Evolutionary conservation across 2,797 vertebrate genomes (phyloP), one percentile per base, ranked within the genome.

Genomic region (Cuniculus paca): DNA sequence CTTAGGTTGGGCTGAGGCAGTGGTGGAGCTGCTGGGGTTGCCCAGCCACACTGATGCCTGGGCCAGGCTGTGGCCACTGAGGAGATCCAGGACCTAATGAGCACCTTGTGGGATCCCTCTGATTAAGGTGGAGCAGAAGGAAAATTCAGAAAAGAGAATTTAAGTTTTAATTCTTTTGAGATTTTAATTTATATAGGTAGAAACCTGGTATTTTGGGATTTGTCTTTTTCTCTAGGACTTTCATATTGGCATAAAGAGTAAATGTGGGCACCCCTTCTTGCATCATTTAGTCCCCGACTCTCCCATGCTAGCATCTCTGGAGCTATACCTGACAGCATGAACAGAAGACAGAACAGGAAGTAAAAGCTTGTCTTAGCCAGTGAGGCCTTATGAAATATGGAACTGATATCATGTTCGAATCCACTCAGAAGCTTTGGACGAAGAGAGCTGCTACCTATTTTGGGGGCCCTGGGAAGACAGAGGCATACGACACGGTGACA

Each of bases 161-260:
- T 42, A 72, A 79, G 74, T 75, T 87, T 81, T 74, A 87, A 81
- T 91, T 87, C 6, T 45, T 81, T 80, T 45, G 82, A 48, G 36
- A 91, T 81, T 91, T 75, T 91, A 87, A 91, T 63, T 70, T 63
- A 48, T 80, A 86, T 7, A 86, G 31, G 54, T 60, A 75, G 20
- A 74, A 26, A 74, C 77, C 85, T 80, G 52, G 79, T 34, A 91
- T 72, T 79, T 86, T 60, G 56, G 22, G 36, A 48, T 80, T 19
- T n/a, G 45, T 61, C 65, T 22, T 84, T 85, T 79, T 54, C 74
- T 84, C 22, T 84, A 74, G 22, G n/a, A 94, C 56, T 90, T 78
- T 86, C 86, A 81, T 31, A 63, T 9, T 74, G 68, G 77, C 6
- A 34, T 81, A 36, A 54, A 26, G n/a, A 83, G 60, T 13, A 90